These are phyloP conservation scores for Gastrophryne carolinensis DNA, from an alignment of 2,797 vertebrate genomes.

Conservation along the genomic window DNA sequence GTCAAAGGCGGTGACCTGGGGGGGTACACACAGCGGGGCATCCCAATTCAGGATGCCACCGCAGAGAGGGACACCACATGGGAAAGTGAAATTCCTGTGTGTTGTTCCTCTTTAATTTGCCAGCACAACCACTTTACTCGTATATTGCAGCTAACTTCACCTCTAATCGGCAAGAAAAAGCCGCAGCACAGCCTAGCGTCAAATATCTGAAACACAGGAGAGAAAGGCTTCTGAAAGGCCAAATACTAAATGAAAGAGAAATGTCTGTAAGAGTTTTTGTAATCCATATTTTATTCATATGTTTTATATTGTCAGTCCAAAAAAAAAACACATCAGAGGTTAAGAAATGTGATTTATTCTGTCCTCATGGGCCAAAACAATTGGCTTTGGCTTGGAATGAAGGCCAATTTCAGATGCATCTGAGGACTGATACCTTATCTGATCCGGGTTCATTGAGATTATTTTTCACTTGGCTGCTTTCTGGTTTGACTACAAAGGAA, in stretches of 20 bases:
- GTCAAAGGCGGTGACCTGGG: too few relatives aligned
- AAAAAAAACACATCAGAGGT: constrained; percentile 17
- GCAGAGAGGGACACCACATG: too few relatives aligned
- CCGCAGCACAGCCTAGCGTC: constrained; percentile 29
- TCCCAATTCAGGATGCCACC: too few relatives aligned
- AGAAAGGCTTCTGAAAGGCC: background rate
- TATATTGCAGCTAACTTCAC: background rate
- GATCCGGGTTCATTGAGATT: background rate
- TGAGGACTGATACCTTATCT: background rate
- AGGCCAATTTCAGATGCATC: background rate
- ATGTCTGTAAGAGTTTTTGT: background rate
- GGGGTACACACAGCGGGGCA: too few relatives aligned
- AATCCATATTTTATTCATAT: constrained; percentile 6
- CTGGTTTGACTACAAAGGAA: background rate
- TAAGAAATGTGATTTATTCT: background rate
- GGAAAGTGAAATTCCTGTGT: too few relatives aligned
- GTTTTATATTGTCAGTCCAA: constrained; percentile 12
- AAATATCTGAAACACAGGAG: background rate
- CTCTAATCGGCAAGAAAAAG: background rate
- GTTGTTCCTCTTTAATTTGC: background rate
- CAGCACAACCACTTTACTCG: background rate
- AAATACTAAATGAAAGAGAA: background rate
- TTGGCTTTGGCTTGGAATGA: background rate
- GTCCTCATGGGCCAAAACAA: background rate
- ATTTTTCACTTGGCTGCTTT: background rate